Base-by-base conservation (phyloP, 1,140 invertebrate genomes). In the Lethocerus indicus region DNA sequence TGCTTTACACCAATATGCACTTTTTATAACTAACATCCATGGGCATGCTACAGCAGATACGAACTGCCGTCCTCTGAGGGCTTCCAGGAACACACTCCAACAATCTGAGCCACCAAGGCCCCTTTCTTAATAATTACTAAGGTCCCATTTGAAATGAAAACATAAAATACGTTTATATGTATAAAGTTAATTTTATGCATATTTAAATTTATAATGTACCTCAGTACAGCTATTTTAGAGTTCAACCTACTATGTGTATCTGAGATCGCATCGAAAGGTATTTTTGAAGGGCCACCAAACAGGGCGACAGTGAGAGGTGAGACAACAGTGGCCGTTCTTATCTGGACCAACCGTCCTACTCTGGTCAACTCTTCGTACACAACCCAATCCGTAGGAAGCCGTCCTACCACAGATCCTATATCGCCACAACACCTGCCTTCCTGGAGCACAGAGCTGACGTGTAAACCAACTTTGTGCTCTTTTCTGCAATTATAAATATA, bases 291-390 rank as follows among this genome's bases (percentile, higher is more conserved):
- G 26, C 84, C 85, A 44, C 77, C 78, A 60, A 88, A 86, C 20
- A 88, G 57, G 9, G 81, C 81, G 18, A 94, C 76, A 2, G 83
- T 80, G 12, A 90, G 61, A 0, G 87, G 76, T 43, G 82, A 81
- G 2, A 92, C 73, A 12, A 86, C 56, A 13, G 88, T 88, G 47
- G 80, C 81, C 53, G 78, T 81, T 47, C 75, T 72, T 1, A 84
- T 77, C 52, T 78, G 75, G 54, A 76, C 78, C 32, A 76, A 69
- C 41, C 68, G 66, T 14, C 73, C 77, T 7, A 70, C 68, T 26
- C 78, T 71, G 14, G 74, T 79, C 64, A 89, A 80, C 64, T 89
- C 86, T 59, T 87, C 85, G 62, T 81, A 91, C 26, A 89, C 69
- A 18, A 91, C 65, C 84, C 87, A 93, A 59, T 88, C 83, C 7